Conservation (phyloP, 2,797 vertebrate genomes). For the Scarus forsteni region DNA sequence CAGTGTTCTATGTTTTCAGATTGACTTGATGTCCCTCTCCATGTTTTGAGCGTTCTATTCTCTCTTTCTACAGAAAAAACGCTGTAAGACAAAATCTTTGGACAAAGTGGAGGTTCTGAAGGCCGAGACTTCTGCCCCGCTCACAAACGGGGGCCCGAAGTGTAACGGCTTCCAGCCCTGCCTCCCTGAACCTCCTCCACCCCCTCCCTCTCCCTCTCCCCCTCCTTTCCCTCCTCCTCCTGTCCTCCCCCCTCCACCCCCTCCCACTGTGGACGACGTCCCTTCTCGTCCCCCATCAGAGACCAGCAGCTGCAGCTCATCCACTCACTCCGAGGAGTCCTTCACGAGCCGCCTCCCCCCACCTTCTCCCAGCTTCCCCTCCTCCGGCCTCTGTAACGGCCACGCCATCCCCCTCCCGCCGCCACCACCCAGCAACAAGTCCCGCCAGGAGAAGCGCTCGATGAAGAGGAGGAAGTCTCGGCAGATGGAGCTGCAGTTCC, state of each 20-base stretch:
- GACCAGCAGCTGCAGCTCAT: conserved; percentile 92
- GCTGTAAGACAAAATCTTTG: conserved; percentile 91
- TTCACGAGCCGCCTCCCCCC: conserved; percentile 89
- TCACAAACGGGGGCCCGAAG: conserved; percentile 87
- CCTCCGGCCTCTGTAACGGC: conserved; percentile 87
- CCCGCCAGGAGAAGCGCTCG: conserved; percentile 93
- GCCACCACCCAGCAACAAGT: conserved; percentile 78
- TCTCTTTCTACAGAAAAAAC: conserved; percentile 89
- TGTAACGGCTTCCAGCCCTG: conserved; percentile 88
- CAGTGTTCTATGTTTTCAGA: conserved; percentile 3
- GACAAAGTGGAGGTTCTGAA: conserved; percentile 92
- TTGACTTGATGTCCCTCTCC: neutral
- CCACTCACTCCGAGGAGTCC: conserved; percentile 92
- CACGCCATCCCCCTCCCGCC: conserved; percentile 79
- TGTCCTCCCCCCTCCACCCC: conserved; percentile 74
- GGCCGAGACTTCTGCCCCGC: conserved; percentile 71
- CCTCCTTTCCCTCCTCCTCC: conserved; percentile 67
- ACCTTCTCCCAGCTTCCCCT: conserved; percentile 77
- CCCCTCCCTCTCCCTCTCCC: conserved; percentile 66
- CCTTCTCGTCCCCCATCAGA: conserved; percentile 87
- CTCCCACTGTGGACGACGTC: conserved; percentile 53
- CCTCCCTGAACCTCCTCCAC: conserved; percentile 76
- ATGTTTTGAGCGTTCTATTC: conserved; percentile 8
- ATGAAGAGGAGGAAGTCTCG: conserved; percentile 90
- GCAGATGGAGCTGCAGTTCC: conserved; percentile 81